Evolutionary conservation across 2,797 vertebrate genomes (phyloP).

Genomic region (Lacerta bilineata): DNA sequence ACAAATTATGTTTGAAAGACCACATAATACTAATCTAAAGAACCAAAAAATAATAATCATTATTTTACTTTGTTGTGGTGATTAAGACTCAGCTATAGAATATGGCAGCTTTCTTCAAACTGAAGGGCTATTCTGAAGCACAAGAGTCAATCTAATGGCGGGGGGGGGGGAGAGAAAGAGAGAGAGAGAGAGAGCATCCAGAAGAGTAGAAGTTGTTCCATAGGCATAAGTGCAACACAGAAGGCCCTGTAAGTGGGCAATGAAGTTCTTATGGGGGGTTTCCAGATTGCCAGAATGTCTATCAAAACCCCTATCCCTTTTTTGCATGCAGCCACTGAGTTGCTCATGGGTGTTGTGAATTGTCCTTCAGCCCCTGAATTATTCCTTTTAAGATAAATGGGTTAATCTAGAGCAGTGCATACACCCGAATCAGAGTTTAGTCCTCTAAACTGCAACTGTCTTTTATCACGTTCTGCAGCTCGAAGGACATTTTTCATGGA

Average conservation of each 20-base stretch:
- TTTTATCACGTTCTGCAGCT: conserved; percentile 23
- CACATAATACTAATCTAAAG: background rate
- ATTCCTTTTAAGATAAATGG: conserved; percentile 21
- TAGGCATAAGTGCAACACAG: background rate
- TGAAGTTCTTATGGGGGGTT: background rate
- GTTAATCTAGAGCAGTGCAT: conserved; percentile 17
- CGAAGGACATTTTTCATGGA: conserved; percentile 42
- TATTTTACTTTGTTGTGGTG: no score
- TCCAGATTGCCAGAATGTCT: background rate
- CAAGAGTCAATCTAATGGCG: no score
- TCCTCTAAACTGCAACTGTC: conserved; percentile 28
- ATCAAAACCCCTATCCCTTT: background rate
- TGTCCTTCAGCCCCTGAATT: conserved; percentile 3
- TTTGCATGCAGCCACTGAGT: background rate
- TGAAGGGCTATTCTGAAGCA: no score
- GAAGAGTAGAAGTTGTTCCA: no score
- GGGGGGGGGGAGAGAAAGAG: no score
- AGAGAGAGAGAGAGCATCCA: no score
- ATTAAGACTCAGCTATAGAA: background rate
- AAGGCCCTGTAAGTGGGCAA: background rate
- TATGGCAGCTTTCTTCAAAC: no score
- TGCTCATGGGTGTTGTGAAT: background rate
- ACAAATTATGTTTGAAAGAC: background rate
- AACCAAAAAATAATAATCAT: no score
- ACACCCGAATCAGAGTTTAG: background rate